Percentiles rank a stretch among this genome's conserved stretches.
Conservation (phyloP, 2,888 invertebrate genomes). For the Ochropacha duplaris region DNA sequence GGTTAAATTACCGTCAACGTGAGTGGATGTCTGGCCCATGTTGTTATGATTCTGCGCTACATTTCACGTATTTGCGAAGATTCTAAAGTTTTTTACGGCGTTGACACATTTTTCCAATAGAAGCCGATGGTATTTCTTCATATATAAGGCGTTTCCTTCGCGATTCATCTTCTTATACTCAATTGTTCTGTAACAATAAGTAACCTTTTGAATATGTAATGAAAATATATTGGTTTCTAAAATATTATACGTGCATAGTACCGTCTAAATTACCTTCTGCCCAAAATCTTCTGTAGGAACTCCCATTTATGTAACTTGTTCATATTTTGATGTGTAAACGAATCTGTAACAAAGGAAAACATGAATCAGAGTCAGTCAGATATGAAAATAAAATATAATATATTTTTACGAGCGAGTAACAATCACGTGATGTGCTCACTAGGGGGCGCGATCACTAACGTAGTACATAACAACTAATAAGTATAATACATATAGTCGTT, state of each 20-base stretch:
- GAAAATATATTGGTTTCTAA: constrained; percentile 24
- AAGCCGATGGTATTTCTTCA: constrained; percentile 41
- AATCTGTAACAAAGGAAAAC: constrained; percentile 66
- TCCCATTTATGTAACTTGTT: constrained; percentile 60
- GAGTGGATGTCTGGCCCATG: constrained; percentile 72
- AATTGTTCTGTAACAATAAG: constrained; percentile 68
- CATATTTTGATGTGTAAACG: constrained; percentile 54
- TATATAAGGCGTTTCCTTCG: constrained; percentile 40
- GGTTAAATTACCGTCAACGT: constrained; percentile 57
- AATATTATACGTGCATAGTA: constrained; percentile 14
- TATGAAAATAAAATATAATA: constrained; percentile 25
- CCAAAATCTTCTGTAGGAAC: constrained; percentile 53
- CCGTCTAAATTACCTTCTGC: constrained; percentile 49
- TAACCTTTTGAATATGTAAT: constrained; percentile 32
- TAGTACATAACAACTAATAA: too few species aligned
- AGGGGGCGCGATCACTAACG: background rate
- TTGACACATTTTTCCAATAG: constrained; percentile 38
- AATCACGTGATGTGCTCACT: constrained; percentile 11
- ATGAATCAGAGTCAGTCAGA: constrained; percentile 31
- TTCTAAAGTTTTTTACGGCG: constrained; percentile 32
- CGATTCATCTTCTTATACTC: constrained; percentile 48
- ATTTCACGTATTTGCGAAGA: constrained; percentile 58
- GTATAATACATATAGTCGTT: background rate
- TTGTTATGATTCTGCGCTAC: constrained; percentile 46
- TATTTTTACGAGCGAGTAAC: constrained; percentile 15